These are phyloP conservation scores for Argya squamiceps DNA, from an alignment of 2,797 vertebrate species.

Conservation along the genomic window DNA sequence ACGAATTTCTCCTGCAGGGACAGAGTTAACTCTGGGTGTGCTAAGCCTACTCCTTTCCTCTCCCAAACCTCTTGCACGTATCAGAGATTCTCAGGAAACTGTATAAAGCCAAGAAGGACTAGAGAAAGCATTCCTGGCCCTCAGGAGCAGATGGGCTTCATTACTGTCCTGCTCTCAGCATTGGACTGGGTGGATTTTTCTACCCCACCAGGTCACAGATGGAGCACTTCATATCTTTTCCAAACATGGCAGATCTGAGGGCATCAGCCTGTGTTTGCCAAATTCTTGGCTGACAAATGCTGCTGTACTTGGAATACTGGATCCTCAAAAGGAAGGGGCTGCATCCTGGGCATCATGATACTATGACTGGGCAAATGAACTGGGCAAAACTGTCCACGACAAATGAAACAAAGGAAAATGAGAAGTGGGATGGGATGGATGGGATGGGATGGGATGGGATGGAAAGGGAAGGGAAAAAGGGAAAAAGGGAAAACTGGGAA, in stretches of 20 bases:
- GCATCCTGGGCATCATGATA: background rate
- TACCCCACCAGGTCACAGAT: rapidly evolving
- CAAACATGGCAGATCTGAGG: background rate
- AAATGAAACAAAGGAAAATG: background rate
- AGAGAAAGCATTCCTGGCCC: slow-evolving; percentile 12
- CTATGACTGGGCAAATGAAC: background rate
- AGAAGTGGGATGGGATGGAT: background rate
- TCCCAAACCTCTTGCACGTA: background rate
- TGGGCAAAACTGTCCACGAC: background rate
- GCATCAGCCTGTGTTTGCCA: background rate
- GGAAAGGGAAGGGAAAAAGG: no score
- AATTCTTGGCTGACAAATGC: background rate
- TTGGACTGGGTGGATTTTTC: rapidly evolving
- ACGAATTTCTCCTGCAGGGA: background rate
- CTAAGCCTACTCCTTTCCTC: background rate
- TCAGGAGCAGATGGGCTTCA: background rate
- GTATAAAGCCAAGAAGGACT: background rate
- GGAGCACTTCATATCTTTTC: background rate
- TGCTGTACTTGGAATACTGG: background rate
- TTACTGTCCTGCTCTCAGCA: background rate
- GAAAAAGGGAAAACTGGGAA: no score
- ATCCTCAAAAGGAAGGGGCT: background rate
- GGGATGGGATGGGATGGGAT: background rate
- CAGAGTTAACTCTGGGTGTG: background rate
- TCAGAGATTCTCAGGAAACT: slow-evolving; percentile 4